Evolutionary conservation across 2,797 vertebrate genomes (phyloP).

Genomic region (Anableps anableps): DNA sequence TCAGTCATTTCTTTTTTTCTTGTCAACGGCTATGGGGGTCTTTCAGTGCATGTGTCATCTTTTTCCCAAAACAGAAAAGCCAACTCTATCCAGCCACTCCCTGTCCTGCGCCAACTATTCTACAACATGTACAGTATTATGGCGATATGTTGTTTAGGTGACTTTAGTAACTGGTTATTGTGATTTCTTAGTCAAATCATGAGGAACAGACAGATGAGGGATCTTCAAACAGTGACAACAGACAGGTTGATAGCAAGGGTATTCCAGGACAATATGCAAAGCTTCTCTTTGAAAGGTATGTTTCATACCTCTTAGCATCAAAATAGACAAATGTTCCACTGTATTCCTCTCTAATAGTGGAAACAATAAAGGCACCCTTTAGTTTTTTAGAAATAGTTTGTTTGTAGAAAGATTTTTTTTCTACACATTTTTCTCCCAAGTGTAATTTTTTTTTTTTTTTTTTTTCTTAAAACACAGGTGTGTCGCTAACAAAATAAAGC

Average conservation of each 20-base stretch:
- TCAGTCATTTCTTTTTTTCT: no score
- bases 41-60: neutral
- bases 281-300: neutral
- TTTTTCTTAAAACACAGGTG: neutral
- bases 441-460: no score
- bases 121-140: neutral
- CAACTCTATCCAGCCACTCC: neutral
- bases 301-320: neutral
- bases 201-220: neutral
- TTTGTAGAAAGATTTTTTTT: neutral
- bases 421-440: neutral
- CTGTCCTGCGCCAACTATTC: neutral
- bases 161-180: neutral
- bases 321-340: neutral
- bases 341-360: neutral
- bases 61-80: no score
- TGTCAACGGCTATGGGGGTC: neutral
- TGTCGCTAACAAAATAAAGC: neutral
- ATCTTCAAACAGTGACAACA: neutral
- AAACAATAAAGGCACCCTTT: neutral
- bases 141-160: neutral
- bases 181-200: conserved; percentile 6
- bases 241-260: neutral
- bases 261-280: conserved; percentile 15
- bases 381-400: neutral